A percentile compares a stretch with the other conserved stretches of the same genome.
phyloP scores from a whole-genome alignment of 2,888 invertebrate species.

The Drosophila nr. perissopoda region DNA sequence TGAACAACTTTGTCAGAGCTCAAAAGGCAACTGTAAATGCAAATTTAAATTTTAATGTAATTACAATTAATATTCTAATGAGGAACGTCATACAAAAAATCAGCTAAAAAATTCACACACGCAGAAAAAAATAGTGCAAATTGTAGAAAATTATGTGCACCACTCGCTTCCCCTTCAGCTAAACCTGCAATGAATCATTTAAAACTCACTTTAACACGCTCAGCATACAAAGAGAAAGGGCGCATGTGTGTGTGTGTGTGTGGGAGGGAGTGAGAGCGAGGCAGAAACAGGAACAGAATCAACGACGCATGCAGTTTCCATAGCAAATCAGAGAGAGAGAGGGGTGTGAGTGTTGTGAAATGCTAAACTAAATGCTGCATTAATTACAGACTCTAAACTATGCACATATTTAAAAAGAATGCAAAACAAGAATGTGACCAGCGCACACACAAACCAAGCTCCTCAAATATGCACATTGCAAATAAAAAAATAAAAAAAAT shows the following conservation, averaged over 20 bases:
- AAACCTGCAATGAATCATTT: constrained; percentile 75
- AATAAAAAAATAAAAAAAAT: constrained; percentile 5
- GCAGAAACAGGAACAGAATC: constrained; percentile 25
- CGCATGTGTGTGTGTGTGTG: background rate
- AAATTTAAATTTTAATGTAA: constrained; percentile 51
- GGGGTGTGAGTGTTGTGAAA: constrained; percentile 38
- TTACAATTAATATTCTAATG: constrained; percentile 66
- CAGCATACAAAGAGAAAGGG: constrained; percentile 17
- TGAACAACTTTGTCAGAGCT: constrained; percentile 4
- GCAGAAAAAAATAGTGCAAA: constrained; percentile 4
- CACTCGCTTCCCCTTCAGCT: constrained; percentile 16
- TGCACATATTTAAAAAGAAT: constrained; percentile 71
- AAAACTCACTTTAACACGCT: constrained; percentile 74
- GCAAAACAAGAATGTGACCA: constrained; percentile 31
- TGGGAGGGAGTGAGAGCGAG: background rate
- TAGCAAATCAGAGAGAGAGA: constrained; percentile 10
- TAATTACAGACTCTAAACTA: constrained; percentile 78
- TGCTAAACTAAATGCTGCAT: constrained; percentile 77
- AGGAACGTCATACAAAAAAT: constrained; percentile 12
- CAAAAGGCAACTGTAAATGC: constrained; percentile 2
- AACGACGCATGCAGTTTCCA: constrained; percentile 54
- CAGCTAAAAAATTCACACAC: constrained; percentile 22
- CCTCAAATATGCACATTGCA: constrained; percentile 33
- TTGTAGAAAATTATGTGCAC: constrained; percentile 54
- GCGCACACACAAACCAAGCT: constrained; percentile 20